Conservation (phyloP, 2,797 vertebrate genomes). For the Melanotaenia parkinsoni region DNA sequence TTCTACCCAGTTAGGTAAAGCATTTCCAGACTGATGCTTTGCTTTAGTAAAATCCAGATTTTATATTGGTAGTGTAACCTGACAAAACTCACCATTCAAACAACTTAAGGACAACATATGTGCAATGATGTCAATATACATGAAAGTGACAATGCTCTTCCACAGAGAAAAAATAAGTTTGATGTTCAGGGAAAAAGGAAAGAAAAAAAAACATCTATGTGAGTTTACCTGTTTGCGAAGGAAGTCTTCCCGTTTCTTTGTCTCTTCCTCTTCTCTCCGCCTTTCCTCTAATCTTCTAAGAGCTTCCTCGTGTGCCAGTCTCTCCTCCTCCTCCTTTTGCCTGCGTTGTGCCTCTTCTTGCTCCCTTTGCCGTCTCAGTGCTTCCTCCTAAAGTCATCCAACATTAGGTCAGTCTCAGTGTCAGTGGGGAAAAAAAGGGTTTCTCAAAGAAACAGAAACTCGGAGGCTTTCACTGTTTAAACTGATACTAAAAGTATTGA, state of each 20-base stretch:
- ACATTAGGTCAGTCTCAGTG: constrained; percentile 22
- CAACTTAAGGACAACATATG: too few relatives aligned
- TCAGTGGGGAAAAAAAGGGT: background rate
- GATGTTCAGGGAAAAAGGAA: too few relatives aligned
- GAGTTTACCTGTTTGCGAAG: constrained; percentile 91
- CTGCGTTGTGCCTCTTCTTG: constrained; percentile 91
- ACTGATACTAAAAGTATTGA: constrained; percentile 12
- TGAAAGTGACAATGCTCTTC: background rate
- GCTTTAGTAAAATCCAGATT: too few relatives aligned
- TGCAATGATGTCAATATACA: background rate
- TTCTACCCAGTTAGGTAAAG: background rate
- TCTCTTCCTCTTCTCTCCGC: constrained; percentile 89
- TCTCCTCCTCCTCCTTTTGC: constrained; percentile 89
- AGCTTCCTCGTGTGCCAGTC: constrained; percentile 93
- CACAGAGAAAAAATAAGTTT: too few relatives aligned
- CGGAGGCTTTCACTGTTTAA: background rate
- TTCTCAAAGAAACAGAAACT: background rate
- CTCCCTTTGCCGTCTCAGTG: constrained; percentile 89
- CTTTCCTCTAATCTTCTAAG: constrained; percentile 90
- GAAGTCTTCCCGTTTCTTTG: constrained; percentile 91
- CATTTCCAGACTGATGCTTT: too few relatives aligned
- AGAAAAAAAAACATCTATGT: background rate
- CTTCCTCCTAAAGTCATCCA: constrained; percentile 87
- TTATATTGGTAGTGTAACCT: too few relatives aligned
- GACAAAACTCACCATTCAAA: too few relatives aligned